phyloP scores from a whole-genome alignment of 2,797 vertebrate genomes.

The Microhierax caerulescens region DNA sequence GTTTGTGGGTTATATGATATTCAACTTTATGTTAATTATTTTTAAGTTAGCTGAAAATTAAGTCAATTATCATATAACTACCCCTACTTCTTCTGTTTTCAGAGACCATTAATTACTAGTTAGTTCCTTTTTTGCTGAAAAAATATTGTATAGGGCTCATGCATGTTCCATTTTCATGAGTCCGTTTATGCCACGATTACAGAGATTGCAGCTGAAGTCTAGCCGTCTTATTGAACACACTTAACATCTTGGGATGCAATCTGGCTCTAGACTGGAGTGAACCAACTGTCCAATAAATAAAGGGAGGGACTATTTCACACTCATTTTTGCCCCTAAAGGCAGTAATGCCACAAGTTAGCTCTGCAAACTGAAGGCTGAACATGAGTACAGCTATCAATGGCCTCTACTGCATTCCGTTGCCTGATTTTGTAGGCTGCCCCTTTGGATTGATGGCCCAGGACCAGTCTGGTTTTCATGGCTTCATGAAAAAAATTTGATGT shows the following conservation, averaged over 20 bases:
- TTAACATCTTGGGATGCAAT: not conserved
- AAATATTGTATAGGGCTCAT: not conserved
- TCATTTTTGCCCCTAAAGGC: not conserved
- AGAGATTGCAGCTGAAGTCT: not conserved
- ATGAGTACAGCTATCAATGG: not conserved
- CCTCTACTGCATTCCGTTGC: not conserved
- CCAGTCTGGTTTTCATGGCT: not conserved
- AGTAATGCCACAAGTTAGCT: not conserved
- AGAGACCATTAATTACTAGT: not conserved
- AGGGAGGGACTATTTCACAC: not conserved
- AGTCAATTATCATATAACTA: not conserved
- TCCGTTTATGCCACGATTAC: accelerated
- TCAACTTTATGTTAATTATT: not conserved
- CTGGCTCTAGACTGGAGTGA: not conserved
- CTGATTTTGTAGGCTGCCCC: not conserved
- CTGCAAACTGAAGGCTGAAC: not conserved
- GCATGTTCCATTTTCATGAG: not conserved
- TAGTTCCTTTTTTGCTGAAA: not conserved
- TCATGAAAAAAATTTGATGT: not conserved
- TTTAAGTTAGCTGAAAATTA: not conserved
- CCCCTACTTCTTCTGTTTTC: not conserved
- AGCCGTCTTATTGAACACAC: not conserved
- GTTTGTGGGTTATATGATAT: not conserved
- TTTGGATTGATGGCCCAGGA: not conserved
- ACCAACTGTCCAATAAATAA: not conserved